These are phyloP conservation scores for Lycodopsis pacificus DNA, from an alignment of 2,797 vertebrate genomes.

Conservation along the genomic window DNA sequence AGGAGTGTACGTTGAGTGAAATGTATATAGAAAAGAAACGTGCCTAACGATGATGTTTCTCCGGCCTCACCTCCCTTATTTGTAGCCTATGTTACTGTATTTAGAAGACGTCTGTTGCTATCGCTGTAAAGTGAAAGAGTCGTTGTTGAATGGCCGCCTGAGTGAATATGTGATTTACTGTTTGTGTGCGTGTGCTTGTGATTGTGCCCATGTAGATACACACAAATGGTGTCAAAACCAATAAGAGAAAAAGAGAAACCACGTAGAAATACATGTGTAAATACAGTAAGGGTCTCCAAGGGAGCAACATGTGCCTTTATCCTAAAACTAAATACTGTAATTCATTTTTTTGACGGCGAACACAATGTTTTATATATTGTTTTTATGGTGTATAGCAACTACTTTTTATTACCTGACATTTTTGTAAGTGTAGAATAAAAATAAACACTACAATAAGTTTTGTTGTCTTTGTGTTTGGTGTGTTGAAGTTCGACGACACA, in stretches of 20 bases:
- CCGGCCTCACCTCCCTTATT: conserved; percentile 40
- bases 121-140: conserved; percentile 44
- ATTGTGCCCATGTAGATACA: conserved; percentile 57
- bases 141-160: conserved; percentile 24
- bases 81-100: conserved; percentile 44
- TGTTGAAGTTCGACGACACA: neutral
- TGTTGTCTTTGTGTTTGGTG: conserved; percentile 26
- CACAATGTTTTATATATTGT: conserved; percentile 81
- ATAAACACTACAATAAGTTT: conserved; percentile 66
- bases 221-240: conserved; percentile 33
- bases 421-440: conserved; percentile 85
- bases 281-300: conserved; percentile 49
- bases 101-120: conserved; percentile 49
- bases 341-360: conserved; percentile 63
- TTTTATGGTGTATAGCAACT: conserved; percentile 80
- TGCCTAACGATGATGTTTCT: conserved; percentile 61
- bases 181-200: conserved; percentile 38
- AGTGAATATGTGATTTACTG: conserved; percentile 34
- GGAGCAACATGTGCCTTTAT: conserved; percentile 83
- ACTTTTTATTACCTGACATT: conserved; percentile 79
- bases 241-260: conserved; percentile 26
- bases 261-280: conserved; percentile 50
- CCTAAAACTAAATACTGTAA: conserved; percentile 56
- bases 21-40: conserved; percentile 59
- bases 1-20: conserved; percentile 23